Percentiles rank a stretch among this genome's conserved stretches.
Evolutionary conservation across 2,888 invertebrate genomes (phyloP).

Genomic region (Spodoptera littoralis): DNA sequence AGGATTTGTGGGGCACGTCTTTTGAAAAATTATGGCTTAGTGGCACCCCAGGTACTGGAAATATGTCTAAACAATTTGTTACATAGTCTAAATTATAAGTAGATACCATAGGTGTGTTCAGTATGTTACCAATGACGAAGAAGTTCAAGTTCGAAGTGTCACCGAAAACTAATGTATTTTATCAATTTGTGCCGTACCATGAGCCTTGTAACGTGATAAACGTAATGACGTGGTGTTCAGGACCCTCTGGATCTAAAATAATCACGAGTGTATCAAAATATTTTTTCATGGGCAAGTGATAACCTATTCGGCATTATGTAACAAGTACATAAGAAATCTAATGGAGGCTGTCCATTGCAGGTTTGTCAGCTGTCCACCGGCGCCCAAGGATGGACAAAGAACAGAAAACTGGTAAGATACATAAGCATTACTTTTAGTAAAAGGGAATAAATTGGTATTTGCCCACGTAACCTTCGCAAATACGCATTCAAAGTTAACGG

Average conservation of each 20-base stretch:
- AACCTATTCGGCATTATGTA: slow-evolving; percentile 88
- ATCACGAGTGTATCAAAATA: slow-evolving; percentile 55
- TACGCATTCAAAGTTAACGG: not conserved
- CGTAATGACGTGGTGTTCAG: slow-evolving; percentile 57
- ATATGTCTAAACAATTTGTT: slow-evolving; percentile 65
- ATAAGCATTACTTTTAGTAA: not conserved
- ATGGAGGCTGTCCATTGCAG: slow-evolving; percentile 88
- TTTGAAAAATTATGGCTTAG: slow-evolving; percentile 92
- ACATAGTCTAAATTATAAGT: slow-evolving; percentile 59
- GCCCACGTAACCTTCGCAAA: slow-evolving; percentile 15
- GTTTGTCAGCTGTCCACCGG: slow-evolving; percentile 93
- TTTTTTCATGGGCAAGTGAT: slow-evolving; percentile 74
- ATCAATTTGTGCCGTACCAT: slow-evolving; percentile 63
- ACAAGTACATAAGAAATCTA: slow-evolving; percentile 82
- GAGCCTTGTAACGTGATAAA: slow-evolving; percentile 55
- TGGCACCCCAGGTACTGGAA: slow-evolving; percentile 92
- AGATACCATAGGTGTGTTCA: slow-evolving; percentile 53
- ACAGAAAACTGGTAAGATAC: slow-evolving; percentile 92
- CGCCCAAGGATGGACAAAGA: slow-evolving; percentile 92
- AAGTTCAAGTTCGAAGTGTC: slow-evolving; percentile 66
- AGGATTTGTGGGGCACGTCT: slow-evolving; percentile 95
- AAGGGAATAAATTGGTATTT: slow-evolving; percentile 5
- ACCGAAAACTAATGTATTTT: slow-evolving; percentile 72
- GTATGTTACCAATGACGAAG: slow-evolving; percentile 64
- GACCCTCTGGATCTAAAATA: slow-evolving; percentile 40